Evolutionary conservation across 1,140 invertebrate species (phyloP).

Genomic region (Drosophila arawakana): DNA sequence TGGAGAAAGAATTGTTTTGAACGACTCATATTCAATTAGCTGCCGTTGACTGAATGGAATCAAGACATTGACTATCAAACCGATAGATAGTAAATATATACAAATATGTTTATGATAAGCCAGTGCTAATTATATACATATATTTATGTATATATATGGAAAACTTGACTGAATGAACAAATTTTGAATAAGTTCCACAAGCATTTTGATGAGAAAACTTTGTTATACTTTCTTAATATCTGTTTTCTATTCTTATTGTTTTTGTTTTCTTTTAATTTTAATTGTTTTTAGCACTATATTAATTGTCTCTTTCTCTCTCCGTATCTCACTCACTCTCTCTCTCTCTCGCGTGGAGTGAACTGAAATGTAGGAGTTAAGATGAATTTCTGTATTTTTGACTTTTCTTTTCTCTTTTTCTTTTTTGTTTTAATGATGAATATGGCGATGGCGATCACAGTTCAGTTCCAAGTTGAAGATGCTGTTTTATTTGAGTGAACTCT

Average conservation of each 20-base stretch:
- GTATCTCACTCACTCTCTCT: too few species aligned
- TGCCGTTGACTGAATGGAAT: constrained; percentile 9
- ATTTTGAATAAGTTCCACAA: constrained; percentile 16
- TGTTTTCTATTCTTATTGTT: constrained; percentile 11
- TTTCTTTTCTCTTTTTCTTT: neutral
- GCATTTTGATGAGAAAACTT: constrained; percentile 1
- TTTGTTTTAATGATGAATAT: constrained; percentile 1
- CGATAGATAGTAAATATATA: neutral
- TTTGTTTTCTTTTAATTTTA: constrained; percentile 24
- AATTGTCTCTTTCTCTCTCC: constrained; percentile 21
- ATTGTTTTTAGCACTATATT: constrained; percentile 31
- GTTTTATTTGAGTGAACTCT: constrained; percentile 37
- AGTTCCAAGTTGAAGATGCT: constrained; percentile 57
- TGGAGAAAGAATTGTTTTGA: neutral
- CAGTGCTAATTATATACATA: constrained; percentile 8
- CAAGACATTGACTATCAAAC: neutral
- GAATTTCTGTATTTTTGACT: neutral
- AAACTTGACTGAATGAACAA: constrained; percentile 13
- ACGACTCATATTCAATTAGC: constrained; percentile 18
- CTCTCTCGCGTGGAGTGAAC: constrained; percentile 4
- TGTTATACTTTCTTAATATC: constrained; percentile 5
- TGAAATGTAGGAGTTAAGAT: neutral
- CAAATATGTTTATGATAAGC: constrained; percentile 20
- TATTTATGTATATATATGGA: neutral
- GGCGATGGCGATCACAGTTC: constrained; percentile 67